phyloP scores from a whole-genome alignment of 2,113 vertebrate genomes.

The Clarias macrocephalus region DNA sequence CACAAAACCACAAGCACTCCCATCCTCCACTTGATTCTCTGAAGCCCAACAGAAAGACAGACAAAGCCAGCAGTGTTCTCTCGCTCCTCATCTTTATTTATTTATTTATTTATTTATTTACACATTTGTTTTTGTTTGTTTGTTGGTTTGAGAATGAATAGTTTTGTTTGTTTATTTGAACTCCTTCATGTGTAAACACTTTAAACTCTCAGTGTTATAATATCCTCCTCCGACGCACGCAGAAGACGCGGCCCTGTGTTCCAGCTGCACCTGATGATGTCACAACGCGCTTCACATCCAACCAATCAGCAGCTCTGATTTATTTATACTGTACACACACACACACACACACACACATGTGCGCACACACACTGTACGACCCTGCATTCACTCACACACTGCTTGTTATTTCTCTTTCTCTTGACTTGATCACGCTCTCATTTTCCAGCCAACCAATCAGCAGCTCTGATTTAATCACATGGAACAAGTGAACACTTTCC shows the following conservation, averaged over 20 bases:
- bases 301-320: neutral
- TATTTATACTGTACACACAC: neutral
- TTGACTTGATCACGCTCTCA: constrained; percentile 45
- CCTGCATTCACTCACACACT: neutral
- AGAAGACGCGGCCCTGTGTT: neutral
- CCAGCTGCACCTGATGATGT: neutral
- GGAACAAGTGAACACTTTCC: neutral
- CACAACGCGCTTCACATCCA: neutral
- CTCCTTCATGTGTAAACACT: neutral
- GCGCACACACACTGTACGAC: neutral
- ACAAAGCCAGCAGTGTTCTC: neutral
- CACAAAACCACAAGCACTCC: constrained; percentile 60
- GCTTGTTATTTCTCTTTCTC: constrained; percentile 41
- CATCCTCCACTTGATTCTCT: constrained; percentile 28
- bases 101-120: neutral
- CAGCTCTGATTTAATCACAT: neutral
- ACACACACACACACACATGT: no score
- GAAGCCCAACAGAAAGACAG: neutral
- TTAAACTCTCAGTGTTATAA: neutral
- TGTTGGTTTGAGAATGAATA: neutral
- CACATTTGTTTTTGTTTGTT: no score
- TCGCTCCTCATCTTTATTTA: neutral
- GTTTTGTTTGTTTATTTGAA: neutral
- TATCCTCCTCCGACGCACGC: neutral
- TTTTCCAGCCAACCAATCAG: neutral